Evolutionary conservation across 2,113 vertebrate species (phyloP).

Genomic region (Rattus norvegicus): GRCr8 NC_086025.1:47627001-47627500

Average conservation of each 20-base stretch:
- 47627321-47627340: background rate
- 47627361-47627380: background rate
- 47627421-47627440: too few relatives aligned
- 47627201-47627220: background rate
- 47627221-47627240: background rate
- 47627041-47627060: background rate
- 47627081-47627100: background rate
- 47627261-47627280: background rate
- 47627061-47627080: background rate
- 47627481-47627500: background rate
- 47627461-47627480: background rate
- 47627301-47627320: background rate
- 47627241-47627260: background rate
- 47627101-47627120: background rate
- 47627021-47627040: background rate
- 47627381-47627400: background rate
- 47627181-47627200: constrained; percentile 22
- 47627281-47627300: background rate
- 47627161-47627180: background rate
- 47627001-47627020: background rate
- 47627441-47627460: too few relatives aligned
- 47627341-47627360: background rate
- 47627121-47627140: background rate
- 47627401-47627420: background rate
- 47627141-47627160: background rate